phyloP scores from a whole-genome alignment of 1,140 invertebrate genomes.

The Micrasema longulum region DNA sequence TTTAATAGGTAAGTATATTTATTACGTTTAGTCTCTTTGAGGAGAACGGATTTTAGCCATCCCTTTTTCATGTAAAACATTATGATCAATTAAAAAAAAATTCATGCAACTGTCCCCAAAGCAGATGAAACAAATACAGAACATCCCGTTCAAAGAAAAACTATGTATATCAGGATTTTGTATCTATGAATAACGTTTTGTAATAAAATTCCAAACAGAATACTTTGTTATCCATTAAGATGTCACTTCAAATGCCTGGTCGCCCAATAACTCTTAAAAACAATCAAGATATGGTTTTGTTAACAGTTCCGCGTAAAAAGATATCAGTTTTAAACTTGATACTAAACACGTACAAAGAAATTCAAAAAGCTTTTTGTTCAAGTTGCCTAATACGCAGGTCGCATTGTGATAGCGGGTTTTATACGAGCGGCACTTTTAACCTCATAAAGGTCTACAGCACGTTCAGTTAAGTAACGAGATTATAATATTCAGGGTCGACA shows the following conservation, averaged over 20 bases:
- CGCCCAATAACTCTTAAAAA: conserved; percentile 27
- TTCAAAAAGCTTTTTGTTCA: background rate
- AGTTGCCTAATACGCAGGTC: conserved; percentile 1
- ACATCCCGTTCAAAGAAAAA: no score
- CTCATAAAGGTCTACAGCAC: conserved; percentile 25
- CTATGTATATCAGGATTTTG: no score
- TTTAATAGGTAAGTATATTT: no score
- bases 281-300: conserved; percentile 32
- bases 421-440: conserved; percentile 15
- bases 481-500: no score
- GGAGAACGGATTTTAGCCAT: no score
- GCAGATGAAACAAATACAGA: no score
- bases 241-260: conserved; percentile 22
- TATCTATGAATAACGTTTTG: no score
- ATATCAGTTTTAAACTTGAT: background rate
- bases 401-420: conserved; percentile 32
- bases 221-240: conserved; percentile 30
- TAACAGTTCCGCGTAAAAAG: background rate
- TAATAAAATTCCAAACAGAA: background rate
- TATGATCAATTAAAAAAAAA: no score
- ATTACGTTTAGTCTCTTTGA: no score
- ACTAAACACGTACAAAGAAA: background rate
- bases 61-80: no score
- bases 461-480: no score
- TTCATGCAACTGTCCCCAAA: no score